Evolutionary conservation across 2,888 invertebrate genomes (phyloP).

Genomic region (Dynastes grantii): DNA sequence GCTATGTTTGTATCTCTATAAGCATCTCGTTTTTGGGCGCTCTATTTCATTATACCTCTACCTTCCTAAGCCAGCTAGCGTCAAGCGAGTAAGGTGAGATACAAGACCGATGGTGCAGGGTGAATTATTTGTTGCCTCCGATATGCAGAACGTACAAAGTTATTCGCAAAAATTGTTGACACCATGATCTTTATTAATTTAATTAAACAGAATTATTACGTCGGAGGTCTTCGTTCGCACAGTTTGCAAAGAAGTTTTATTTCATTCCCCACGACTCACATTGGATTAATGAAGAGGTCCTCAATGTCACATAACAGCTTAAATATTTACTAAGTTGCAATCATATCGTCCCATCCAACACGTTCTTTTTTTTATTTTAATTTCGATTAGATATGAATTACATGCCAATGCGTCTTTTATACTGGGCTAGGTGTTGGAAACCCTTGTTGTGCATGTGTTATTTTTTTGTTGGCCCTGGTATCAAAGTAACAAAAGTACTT

Average conservation of each 20-base stretch:
- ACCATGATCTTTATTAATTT: slow-evolving; percentile 59
- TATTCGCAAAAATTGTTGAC: slow-evolving; percentile 57
- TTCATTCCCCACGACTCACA: background rate
- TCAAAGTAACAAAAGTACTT: no score
- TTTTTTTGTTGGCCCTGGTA: no score
- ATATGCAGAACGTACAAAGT: slow-evolving; percentile 19
- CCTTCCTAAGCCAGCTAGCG: background rate
- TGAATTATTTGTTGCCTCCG: slow-evolving; percentile 63
- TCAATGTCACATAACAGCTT: no score
- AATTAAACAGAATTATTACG: slow-evolving; percentile 58
- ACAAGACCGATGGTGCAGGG: slow-evolving; percentile 59
- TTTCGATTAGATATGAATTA: no score
- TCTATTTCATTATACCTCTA: slow-evolving; percentile 60
- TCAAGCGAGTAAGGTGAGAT: slow-evolving; percentile 61
- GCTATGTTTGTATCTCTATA: slow-evolving; percentile 43
- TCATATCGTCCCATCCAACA: no score
- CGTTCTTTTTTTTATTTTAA: no score
- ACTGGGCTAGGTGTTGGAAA: no score
- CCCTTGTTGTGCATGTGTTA: no score
- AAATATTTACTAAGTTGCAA: no score
- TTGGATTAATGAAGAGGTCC: background rate
- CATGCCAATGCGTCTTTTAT: no score
- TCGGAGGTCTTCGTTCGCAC: slow-evolving; percentile 9
- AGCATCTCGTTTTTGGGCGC: slow-evolving; percentile 60
- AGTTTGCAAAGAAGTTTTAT: slow-evolving; percentile 11